Evolutionary conservation across 1,140 invertebrate species (phyloP).

Genomic region (Trinorchestia longiramus): DNA sequence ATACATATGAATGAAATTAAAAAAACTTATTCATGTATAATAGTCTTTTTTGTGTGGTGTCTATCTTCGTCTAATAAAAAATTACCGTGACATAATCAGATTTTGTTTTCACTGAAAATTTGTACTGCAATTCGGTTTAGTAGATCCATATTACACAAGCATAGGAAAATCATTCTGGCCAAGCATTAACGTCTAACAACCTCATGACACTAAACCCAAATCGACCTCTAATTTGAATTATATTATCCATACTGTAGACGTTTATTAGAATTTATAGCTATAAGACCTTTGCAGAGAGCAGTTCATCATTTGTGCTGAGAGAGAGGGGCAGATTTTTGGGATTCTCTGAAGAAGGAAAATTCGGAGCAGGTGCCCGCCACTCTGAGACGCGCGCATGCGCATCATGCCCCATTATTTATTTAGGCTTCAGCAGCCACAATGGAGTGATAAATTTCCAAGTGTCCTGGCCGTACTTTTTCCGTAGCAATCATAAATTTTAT

Average conservation of each 20-base stretch:
- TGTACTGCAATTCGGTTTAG: not conserved
- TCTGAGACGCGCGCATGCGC: not conserved
- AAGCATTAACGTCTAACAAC: not conserved
- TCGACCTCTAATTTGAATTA: not conserved
- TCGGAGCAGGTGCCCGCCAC: not conserved
- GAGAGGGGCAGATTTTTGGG: not conserved
- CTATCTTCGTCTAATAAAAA: not conserved
- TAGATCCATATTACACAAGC: not conserved
- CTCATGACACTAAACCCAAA: not conserved
- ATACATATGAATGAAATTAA: no score
- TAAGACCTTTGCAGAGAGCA: not conserved
- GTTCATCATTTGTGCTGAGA: not conserved
- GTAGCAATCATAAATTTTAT: slow-evolving; percentile 49
- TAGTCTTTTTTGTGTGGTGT: not conserved
- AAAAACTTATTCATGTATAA: no score
- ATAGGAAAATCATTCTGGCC: not conserved
- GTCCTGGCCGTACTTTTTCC: slow-evolving; percentile 22
- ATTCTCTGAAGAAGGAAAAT: not conserved
- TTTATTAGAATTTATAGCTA: not conserved
- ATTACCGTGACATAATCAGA: not conserved
- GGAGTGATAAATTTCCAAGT: slow-evolving; percentile 36
- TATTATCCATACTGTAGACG: not conserved
- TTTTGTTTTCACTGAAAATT: not conserved
- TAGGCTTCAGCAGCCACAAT: slow-evolving; percentile 26
- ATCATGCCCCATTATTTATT: slow-evolving; percentile 45